phyloP scores from a whole-genome alignment of 2,113 vertebrate species.

The Sinocyclocheilus anshuiensis region DNA sequence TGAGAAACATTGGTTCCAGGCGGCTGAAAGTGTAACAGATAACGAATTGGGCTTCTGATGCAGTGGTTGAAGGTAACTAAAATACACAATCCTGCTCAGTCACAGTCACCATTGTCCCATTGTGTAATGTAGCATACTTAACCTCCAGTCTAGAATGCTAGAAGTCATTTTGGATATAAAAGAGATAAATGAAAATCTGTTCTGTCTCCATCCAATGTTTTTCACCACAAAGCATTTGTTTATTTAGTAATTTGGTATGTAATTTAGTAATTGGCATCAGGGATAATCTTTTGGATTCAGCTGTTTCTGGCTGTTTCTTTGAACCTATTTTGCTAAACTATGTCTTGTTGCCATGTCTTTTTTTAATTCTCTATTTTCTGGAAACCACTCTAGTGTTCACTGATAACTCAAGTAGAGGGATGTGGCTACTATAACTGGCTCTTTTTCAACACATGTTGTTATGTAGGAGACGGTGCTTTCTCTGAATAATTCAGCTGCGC shows the following conservation, averaged over 20 bases:
- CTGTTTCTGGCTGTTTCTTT: neutral
- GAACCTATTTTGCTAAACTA: neutral
- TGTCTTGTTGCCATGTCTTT: neutral
- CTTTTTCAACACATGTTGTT: neutral
- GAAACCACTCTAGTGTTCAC: constrained; percentile 1
- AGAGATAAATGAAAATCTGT: neutral
- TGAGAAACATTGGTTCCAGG: neutral
- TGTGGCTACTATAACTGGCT: neutral
- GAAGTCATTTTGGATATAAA: neutral
- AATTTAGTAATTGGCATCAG: neutral
- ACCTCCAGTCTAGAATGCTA: neutral
- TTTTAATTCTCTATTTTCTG: neutral
- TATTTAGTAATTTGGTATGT: neutral
- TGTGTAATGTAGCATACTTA: neutral
- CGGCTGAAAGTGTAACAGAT: neutral
- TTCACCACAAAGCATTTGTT: neutral
- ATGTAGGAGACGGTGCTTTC: neutral
- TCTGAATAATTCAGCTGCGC: neutral
- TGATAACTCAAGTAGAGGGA: neutral
- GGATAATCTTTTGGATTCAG: neutral
- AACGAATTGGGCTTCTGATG: neutral
- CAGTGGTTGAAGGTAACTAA: neutral
- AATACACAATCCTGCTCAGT: neutral
- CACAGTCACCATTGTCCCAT: neutral
- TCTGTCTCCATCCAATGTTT: neutral